Evolutionary conservation across 1,140 invertebrate species (phyloP).

Genomic region (Trichoplusia ni): DNA sequence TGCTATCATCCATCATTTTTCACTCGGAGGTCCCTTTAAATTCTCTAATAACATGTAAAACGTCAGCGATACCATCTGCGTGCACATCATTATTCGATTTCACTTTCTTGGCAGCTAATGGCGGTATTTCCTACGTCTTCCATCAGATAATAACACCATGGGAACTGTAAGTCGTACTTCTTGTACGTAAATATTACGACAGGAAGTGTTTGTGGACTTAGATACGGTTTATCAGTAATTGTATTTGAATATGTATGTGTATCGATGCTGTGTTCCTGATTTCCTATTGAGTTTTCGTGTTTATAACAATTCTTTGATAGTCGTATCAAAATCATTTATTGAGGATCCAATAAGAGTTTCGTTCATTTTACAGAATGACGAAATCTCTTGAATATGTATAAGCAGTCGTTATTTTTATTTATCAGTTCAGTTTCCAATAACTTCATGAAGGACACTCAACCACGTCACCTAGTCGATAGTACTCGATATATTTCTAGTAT

Average conservation of each 20-base stretch:
- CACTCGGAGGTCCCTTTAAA: slow-evolving; percentile 1
- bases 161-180: slow-evolving; percentile 8
- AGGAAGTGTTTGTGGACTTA: slow-evolving; percentile 19
- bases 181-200: slow-evolving; percentile 20
- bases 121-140: slow-evolving; percentile 36
- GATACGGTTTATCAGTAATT: slow-evolving; percentile 25
- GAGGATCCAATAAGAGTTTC: too few species aligned
- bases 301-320: neutral
- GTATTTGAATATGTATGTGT: slow-evolving; percentile 14
- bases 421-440: too few species aligned
- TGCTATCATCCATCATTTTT: slow-evolving; percentile 11
- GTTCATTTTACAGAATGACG: too few species aligned
- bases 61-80: slow-evolving; percentile 7
- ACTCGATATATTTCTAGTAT: too few species aligned
- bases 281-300: neutral
- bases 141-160: slow-evolving; percentile 34
- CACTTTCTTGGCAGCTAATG: slow-evolving; percentile 38
- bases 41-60: slow-evolving; percentile 13
- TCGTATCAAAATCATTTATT: too few species aligned
- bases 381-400: too few species aligned
- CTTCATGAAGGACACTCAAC: too few species aligned
- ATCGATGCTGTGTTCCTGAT: neutral
- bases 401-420: too few species aligned
- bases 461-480: too few species aligned
- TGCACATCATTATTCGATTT: slow-evolving; percentile 33